phyloP scores from a whole-genome alignment of 2,888 invertebrate genomes.

The Melinopterus prodromus region DNA sequence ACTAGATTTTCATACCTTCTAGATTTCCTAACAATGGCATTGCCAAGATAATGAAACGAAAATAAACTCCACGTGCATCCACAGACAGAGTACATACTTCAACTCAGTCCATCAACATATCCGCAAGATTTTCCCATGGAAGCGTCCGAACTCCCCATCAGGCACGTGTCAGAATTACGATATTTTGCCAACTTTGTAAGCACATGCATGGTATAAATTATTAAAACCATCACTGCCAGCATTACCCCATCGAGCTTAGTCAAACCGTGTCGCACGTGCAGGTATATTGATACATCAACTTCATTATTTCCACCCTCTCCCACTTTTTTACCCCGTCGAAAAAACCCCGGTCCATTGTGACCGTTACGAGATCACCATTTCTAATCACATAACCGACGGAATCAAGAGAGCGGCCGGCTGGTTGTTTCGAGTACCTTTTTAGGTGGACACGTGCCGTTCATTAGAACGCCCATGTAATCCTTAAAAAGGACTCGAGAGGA shows the following conservation, averaged over 20 bases:
- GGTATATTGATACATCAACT: slow-evolving; percentile 18
- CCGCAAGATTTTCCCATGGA: neutral
- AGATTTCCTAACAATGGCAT: no score
- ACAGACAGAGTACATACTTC: neutral
- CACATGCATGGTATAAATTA: neutral
- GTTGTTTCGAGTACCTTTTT: slow-evolving; percentile 26
- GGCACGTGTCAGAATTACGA: neutral
- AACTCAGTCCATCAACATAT: neutral
- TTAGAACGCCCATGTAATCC: slow-evolving; percentile 33
- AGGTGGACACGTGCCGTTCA: slow-evolving; percentile 33
- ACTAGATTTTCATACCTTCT: no score
- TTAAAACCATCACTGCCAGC: neutral
- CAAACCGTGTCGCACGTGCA: slow-evolving; percentile 13
- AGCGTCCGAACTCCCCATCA: neutral
- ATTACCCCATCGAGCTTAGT: neutral
- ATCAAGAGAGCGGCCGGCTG: slow-evolving; percentile 14
- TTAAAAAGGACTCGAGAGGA: slow-evolving; percentile 29
- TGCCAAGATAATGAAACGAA: neutral
- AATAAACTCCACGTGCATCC: neutral
- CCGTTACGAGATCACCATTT: slow-evolving; percentile 7
- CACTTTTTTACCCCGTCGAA: slow-evolving; percentile 11
- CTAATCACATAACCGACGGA: slow-evolving; percentile 24
- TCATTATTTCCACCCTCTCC: slow-evolving; percentile 20
- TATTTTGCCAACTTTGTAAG: neutral
- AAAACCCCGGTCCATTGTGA: slow-evolving; percentile 17